A percentile compares a stretch with the other conserved stretches of the same genome.
Conservation (phyloP, 2,113 vertebrate species). For the Gambusia holbrooki region DNA sequence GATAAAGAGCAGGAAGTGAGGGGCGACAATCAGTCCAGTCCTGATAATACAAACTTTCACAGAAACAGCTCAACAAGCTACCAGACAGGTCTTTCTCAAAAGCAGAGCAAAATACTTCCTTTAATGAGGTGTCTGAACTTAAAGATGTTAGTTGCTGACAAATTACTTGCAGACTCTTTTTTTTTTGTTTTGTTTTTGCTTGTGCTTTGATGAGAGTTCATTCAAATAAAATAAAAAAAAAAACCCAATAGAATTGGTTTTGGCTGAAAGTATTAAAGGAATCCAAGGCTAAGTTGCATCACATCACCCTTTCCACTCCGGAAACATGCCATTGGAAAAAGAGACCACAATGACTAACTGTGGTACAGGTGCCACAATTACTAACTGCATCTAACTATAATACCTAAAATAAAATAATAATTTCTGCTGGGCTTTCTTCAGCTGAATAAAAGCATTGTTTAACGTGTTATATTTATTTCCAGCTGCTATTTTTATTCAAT, state of each 20-base stretch:
- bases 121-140: background rate
- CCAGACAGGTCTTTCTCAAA: background rate
- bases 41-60: constrained; percentile 56
- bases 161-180: background rate
- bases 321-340: too few species aligned
- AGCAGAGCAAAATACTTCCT: background rate
- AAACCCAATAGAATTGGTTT: background rate
- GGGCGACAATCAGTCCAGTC: constrained; percentile 28
- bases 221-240: background rate
- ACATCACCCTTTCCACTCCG: too few species aligned
- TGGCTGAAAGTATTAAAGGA: too few species aligned
- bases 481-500: too few species aligned
- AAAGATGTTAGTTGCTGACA: background rate
- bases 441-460: too few species aligned
- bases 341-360: too few species aligned
- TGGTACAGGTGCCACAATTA: too few species aligned
- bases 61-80: constrained; percentile 6
- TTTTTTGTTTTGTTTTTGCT: background rate
- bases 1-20: constrained; percentile 75
- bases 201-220: background rate
- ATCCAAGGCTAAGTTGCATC: too few species aligned
- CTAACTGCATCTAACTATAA: too few species aligned
- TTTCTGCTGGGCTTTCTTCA: too few species aligned
- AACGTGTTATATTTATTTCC: too few species aligned
- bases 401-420: too few species aligned